phyloP scores from a whole-genome alignment of 2,888 invertebrate species.

The Eurytoma adleriae region DNA sequence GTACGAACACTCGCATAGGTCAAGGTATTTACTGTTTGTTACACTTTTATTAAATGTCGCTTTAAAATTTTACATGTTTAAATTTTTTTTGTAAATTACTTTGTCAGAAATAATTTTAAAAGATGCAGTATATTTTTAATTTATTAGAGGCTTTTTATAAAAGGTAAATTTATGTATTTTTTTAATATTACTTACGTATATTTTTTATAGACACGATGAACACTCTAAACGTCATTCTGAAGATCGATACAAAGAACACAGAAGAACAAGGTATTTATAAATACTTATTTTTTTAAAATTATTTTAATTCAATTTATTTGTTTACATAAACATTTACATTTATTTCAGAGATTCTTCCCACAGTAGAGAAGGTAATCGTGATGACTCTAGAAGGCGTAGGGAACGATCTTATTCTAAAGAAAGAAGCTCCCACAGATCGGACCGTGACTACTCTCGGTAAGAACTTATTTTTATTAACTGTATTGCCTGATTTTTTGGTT shows the following conservation, averaged over 20 bases:
- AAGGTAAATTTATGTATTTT: neutral
- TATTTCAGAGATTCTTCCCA: slow-evolving; percentile 30
- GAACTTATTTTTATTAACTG: neutral
- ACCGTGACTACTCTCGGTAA: slow-evolving; percentile 43
- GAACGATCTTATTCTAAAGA: slow-evolving; percentile 36
- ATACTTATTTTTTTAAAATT: neutral
- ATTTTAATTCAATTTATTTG: neutral
- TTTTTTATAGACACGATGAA: slow-evolving; percentile 20
- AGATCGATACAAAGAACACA: slow-evolving; percentile 31
- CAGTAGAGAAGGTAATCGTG: slow-evolving; percentile 14
- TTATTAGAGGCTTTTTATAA: neutral
- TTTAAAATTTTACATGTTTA: neutral
- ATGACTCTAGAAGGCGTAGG: slow-evolving; percentile 23
- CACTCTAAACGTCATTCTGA: slow-evolving; percentile 2
- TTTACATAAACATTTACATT: neutral
- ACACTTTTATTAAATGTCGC: neutral
- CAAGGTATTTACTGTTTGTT: slow-evolving; percentile 18
- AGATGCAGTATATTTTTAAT: neutral
- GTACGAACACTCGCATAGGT: slow-evolving; percentile 3
- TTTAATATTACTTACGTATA: neutral
- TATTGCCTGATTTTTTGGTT: neutral
- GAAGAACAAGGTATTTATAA: slow-evolving; percentile 19
- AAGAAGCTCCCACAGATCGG: slow-evolving; percentile 31
- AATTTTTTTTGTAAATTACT: neutral
- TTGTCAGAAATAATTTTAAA: no score